A percentile compares a stretch with the other conserved stretches of the same genome.
Evolutionary conservation across 2,888 invertebrate species (phyloP).

Genomic region (Tipula unca): DNA sequence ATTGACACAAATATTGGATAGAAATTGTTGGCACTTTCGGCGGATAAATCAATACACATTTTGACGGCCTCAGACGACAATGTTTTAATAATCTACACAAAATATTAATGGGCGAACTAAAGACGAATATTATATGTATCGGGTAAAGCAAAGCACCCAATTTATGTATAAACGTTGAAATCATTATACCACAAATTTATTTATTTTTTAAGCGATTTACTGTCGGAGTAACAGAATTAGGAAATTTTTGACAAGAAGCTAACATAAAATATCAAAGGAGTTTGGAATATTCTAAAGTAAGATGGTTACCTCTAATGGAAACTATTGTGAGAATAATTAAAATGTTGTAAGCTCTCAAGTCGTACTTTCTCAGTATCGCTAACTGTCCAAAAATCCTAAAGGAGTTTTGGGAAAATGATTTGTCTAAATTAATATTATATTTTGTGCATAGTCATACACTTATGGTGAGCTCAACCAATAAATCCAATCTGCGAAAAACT

Average conservation of each 20-base stretch:
- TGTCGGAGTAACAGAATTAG: constrained; percentile 23
- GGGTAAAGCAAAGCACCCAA: constrained; percentile 28
- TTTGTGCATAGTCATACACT: constrained; percentile 30
- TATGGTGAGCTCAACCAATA: too few species aligned
- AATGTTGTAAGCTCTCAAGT: constrained; percentile 29
- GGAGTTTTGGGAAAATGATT: constrained; percentile 28
- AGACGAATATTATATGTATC: constrained; percentile 27
- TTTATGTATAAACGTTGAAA: neutral
- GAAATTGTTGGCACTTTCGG: constrained; percentile 26
- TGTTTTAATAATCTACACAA: constrained; percentile 27
- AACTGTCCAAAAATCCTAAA: constrained; percentile 30
- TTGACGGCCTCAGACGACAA: constrained; percentile 26
- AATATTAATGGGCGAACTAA: constrained; percentile 25
- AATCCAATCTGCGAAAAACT: too few species aligned
- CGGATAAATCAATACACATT: constrained; percentile 29
- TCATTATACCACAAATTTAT: neutral
- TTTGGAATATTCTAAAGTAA: too few species aligned
- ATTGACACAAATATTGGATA: constrained; percentile 26
- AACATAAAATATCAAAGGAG: too few species aligned
- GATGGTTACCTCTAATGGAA: too few species aligned
- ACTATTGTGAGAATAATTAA: constrained; percentile 28
- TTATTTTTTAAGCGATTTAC: neutral
- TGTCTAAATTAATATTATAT: constrained; percentile 28
- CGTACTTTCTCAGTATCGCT: constrained; percentile 29
- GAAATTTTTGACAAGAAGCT: constrained; percentile 29